phyloP scores from a whole-genome alignment of 2,888 invertebrate genomes.

The Cosmorhoe ocellata region DNA sequence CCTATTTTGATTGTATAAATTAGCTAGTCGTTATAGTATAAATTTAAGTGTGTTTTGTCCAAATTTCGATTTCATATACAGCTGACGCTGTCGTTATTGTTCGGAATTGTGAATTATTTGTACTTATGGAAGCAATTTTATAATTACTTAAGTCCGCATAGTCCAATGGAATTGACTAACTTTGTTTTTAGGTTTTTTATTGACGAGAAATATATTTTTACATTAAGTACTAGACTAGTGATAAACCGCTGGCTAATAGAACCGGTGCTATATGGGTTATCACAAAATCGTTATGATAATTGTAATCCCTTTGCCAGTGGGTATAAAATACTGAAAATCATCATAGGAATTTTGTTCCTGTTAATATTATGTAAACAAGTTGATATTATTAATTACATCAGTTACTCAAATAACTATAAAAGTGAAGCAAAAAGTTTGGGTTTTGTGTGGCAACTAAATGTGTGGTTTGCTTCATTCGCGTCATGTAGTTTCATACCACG shows the following conservation, averaged over 20 bases:
- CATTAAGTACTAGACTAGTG: constrained; percentile 21
- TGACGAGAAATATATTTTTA: constrained; percentile 31
- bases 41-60: constrained; percentile 56
- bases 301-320: constrained; percentile 24
- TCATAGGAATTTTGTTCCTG: constrained; percentile 21
- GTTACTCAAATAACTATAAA: neutral
- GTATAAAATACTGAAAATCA: constrained; percentile 7
- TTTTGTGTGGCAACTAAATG: constrained; percentile 27
- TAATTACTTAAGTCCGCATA: constrained; percentile 35
- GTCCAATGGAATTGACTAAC: constrained; percentile 36
- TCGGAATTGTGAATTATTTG: constrained; percentile 44
- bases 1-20: constrained; percentile 51
- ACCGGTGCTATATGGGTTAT: constrained; percentile 31
- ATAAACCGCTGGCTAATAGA: constrained; percentile 25
- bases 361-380: constrained; percentile 21
- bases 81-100: constrained; percentile 56
- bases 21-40: constrained; percentile 61
- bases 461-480: constrained; percentile 12
- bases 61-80: constrained; percentile 53
- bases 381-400: constrained; percentile 18
- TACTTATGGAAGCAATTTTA: constrained; percentile 52
- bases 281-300: constrained; percentile 25
- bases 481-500: constrained; percentile 1
- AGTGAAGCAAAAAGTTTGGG: neutral
- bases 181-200: constrained; percentile 30